Percentiles rank a stretch among this genome's conserved stretches.
These are phyloP conservation scores for Thymelicus acteon DNA, from an alignment of 2,888 invertebrate species.

Conservation along the genomic window DNA sequence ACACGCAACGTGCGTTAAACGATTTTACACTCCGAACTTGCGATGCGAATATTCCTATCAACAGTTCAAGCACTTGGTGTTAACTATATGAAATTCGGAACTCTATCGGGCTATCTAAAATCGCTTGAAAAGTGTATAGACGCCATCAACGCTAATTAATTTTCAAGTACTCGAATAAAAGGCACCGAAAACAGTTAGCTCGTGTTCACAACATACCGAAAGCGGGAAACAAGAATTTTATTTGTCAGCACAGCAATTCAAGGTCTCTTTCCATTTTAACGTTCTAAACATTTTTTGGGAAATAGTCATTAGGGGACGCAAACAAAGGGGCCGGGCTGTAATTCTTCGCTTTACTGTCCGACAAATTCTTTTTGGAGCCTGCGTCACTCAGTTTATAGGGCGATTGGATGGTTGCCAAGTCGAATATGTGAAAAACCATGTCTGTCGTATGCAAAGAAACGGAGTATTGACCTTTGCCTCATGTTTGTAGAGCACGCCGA, in stretches of 20 bases:
- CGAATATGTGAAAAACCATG: constrained; percentile 38
- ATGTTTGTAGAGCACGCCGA: constrained; percentile 18
- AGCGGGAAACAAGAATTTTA: constrained; percentile 18
- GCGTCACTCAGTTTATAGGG: constrained; percentile 44
- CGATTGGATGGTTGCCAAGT: constrained; percentile 43
- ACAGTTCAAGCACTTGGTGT: background rate
- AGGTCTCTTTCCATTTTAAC: constrained; percentile 30
- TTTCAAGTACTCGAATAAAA: constrained; percentile 6
- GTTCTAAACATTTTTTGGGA: constrained; percentile 33
- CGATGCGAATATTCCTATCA: too few species aligned
- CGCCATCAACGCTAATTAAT: constrained; percentile 5
- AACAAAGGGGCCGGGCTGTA: constrained; percentile 41
- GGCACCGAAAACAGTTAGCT: constrained; percentile 2
- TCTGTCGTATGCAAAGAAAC: constrained; percentile 38
- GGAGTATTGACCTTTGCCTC: constrained; percentile 33
- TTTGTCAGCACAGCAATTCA: constrained; percentile 23
- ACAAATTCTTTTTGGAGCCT: constrained; percentile 45
- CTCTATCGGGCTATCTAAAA: background rate
- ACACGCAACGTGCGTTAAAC: too few species aligned
- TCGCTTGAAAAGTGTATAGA: background rate
- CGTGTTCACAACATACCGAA: constrained; percentile 10
- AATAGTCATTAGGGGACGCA: constrained; percentile 28
- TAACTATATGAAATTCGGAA: background rate
- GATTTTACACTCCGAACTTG: background rate
- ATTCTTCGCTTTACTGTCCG: constrained; percentile 45